Conservation (phyloP, 2,113 vertebrate species). For the Mobula birostris region DNA sequence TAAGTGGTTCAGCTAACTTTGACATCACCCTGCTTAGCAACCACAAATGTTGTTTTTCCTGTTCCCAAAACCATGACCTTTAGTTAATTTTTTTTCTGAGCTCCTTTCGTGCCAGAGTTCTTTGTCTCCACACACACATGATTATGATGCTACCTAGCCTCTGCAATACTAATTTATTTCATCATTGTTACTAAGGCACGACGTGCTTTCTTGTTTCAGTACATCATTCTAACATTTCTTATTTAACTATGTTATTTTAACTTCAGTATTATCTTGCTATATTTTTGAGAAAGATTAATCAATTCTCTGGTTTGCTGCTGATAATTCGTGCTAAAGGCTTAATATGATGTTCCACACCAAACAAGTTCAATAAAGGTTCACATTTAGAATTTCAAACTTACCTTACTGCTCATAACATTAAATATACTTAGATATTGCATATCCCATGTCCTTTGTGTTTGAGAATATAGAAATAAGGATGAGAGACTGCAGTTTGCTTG, state of each 20-base stretch:
- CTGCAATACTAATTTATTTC: constrained; percentile 7
- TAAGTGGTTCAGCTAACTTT: constrained; percentile 5
- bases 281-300: not conserved
- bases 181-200: not conserved
- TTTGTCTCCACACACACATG: constrained; percentile 1
- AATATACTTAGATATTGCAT: not conserved
- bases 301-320: not conserved
- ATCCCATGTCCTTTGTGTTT: not conserved
- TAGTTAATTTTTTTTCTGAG: constrained; percentile 25
- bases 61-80: constrained; percentile 28
- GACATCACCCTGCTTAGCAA: constrained; percentile 28
- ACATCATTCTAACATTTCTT: not conserved
- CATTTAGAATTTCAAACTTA: not conserved
- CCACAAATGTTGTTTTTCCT: not conserved
- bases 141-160: constrained; percentile 23
- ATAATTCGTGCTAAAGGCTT: not conserved
- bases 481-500: not conserved
- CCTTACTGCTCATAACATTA: not conserved
- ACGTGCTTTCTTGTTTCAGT: constrained; percentile 5
- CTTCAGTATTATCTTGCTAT: not conserved
- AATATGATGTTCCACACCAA: not conserved
- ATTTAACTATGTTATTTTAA: not conserved
- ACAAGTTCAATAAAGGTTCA: not conserved
- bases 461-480: not conserved
- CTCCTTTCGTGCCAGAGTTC: not conserved